Base-by-base conservation (phyloP, 2,888 invertebrate genomes). In the Drosophila rellima region DNA sequence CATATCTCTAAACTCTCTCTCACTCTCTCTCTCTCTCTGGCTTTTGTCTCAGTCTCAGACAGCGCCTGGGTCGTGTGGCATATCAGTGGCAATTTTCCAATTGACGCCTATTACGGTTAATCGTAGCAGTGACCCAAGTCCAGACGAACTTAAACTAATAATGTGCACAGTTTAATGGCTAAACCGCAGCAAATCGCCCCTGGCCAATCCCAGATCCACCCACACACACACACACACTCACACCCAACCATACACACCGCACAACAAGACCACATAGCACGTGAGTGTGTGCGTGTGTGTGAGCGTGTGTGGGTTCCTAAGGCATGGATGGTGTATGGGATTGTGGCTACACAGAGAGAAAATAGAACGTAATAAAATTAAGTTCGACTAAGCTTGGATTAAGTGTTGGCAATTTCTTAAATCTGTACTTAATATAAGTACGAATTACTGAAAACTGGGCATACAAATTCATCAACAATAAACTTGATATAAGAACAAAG, bases 81-180 rank as follows among this genome's bases (percentile, higher is more conserved):
- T 80, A 88, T 88, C 80, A 74, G 64, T 82, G 81, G 80, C 79
- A 86, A 86, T 86, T 86, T 86, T 89, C 76, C 86, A 86, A 86
- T 86, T 86, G 82, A 82, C 89, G 86, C 88, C 86, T 75, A 89
- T 86, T 86, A 89, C 75, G 74, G 74, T 85, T 85, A 86, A 86
- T 84, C 90, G 86, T 80, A 85, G 86, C 86, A 82, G 75, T 86
- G 86, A 86, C 88, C 86, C 89, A 89, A 89, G 86, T 88, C 89
- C 80, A 82, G 76, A 89, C 86, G 72, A 75, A 80, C 86, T 89
- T 85, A 89, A 86, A 89, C 86, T 86, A 89, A 88, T 86, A 89
- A 89, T 78, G 82, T 75, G 80, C 69, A 68, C 84, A 87, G 81
- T 83, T 87, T 87, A 89, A 84, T 72, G 85, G 88, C 82, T 74